phyloP scores from a whole-genome alignment of 1,140 invertebrate genomes.

The Drosophila littoralis region DNA sequence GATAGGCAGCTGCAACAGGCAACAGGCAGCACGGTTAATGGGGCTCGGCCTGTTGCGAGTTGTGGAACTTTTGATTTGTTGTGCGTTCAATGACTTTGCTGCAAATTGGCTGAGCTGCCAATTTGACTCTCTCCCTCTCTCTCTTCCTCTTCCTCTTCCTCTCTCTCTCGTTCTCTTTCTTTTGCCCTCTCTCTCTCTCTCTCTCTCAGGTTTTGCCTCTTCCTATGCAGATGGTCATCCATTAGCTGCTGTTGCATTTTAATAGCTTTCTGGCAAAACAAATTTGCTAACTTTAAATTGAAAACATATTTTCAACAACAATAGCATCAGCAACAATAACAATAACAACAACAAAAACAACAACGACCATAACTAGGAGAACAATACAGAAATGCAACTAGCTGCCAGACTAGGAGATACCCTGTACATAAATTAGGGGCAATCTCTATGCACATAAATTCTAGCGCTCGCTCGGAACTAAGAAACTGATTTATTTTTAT shows the following conservation, averaged over 20 bases:
- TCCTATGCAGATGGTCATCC: conserved; percentile 12
- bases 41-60: neutral
- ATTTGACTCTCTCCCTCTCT: conserved; percentile 3
- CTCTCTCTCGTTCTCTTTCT: too few relatives aligned
- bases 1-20: conserved; percentile 2
- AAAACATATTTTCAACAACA: conserved; percentile 75
- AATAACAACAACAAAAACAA: too few relatives aligned
- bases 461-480: too few relatives aligned
- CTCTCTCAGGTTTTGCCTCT: neutral
- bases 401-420: too few relatives aligned
- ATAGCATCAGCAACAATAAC: conserved; percentile 17
- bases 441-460: too few relatives aligned
- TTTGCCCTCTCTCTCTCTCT: neutral
- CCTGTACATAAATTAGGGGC: too few relatives aligned
- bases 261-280: conserved; percentile 52
- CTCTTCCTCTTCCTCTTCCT: neutral
- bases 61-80: conserved; percentile 37
- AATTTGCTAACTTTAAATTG: conserved; percentile 73
- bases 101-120: conserved; percentile 32
- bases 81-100: conserved; percentile 25
- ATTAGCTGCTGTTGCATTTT: conserved; percentile 48
- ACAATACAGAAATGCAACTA: too few relatives aligned
- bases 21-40: conserved; percentile 2
- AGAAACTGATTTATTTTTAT: too few relatives aligned
- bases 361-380: too few relatives aligned